These are phyloP conservation scores for Cardiocondyla obscurior DNA, from an alignment of 1,140 invertebrate species.

Conservation along the genomic window DNA sequence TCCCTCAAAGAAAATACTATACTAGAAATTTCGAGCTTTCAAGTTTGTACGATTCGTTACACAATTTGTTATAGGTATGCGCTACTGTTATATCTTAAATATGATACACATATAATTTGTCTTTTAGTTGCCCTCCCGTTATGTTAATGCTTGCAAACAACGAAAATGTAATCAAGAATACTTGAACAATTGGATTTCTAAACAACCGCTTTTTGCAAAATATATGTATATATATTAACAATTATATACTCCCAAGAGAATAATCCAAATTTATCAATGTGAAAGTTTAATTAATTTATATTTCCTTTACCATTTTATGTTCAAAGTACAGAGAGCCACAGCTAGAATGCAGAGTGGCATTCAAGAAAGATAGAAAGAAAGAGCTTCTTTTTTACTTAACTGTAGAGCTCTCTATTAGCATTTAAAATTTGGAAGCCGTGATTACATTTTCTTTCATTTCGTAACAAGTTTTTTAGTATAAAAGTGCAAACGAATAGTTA, in stretches of 20 bases:
- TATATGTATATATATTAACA: not conserved
- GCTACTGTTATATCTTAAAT: not conserved
- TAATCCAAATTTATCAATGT: not conserved
- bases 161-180: not conserved
- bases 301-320: not conserved
- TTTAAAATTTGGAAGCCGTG: slow-evolving; percentile 7
- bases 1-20: not conserved
- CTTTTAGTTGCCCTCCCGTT: not conserved
- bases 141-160: not conserved
- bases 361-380: not conserved
- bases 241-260: not conserved
- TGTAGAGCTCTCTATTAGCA: not conserved
- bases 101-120: not conserved
- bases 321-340: not conserved
- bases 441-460: not conserved
- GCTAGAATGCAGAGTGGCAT: not conserved
- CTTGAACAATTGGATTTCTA: not conserved
- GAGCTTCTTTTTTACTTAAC: not conserved
- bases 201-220: not conserved
- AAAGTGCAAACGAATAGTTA: slow-evolving; percentile 20
- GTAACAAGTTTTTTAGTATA: slow-evolving; percentile 1
- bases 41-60: slow-evolving; percentile 13
- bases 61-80: not conserved
- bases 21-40: not conserved
- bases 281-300: slow-evolving; percentile 7